Evolutionary conservation across 2,888 invertebrate species (phyloP).

Genomic region (Drosophila niveifrons): DNA sequence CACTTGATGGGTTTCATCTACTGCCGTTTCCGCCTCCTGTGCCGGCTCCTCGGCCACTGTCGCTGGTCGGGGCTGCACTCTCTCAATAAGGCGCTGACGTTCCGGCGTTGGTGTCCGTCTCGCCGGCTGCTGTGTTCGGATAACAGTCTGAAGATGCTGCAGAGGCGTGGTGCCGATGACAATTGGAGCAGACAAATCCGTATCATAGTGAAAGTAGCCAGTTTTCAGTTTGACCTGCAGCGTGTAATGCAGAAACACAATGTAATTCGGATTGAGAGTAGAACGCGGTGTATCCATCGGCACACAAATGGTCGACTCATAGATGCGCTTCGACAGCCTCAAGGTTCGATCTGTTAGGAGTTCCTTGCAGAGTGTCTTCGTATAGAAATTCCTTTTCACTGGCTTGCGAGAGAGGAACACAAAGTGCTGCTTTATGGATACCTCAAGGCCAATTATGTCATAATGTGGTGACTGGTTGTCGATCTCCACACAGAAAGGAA

Average conservation of each 20-base stretch:
- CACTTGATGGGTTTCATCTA: constrained; percentile 56
- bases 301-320: constrained; percentile 87
- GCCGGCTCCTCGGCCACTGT: constrained; percentile 55
- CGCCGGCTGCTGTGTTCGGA: constrained; percentile 65
- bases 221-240: constrained; percentile 80
- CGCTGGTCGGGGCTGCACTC: constrained; percentile 52
- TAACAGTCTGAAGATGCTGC: constrained; percentile 51
- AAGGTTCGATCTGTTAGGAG: constrained; percentile 72
- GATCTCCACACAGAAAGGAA: constrained; percentile 89
- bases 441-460: constrained; percentile 78
- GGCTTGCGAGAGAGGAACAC: constrained; percentile 82
- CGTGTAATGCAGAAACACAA: constrained; percentile 81
- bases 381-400: constrained; percentile 80
- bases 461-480: constrained; percentile 87
- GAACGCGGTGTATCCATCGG: constrained; percentile 90
- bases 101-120: constrained; percentile 63
- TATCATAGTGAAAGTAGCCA: constrained; percentile 81
- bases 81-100: constrained; percentile 67
- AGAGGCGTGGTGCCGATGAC: constrained; percentile 80
- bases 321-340: constrained; percentile 84
- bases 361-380: constrained; percentile 77
- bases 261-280: constrained; percentile 85
- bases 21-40: constrained; percentile 45
- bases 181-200: constrained; percentile 77
- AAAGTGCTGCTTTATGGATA: constrained; percentile 79